Evolutionary conservation across 2,797 vertebrate genomes (phyloP), one percentile per base, ranked within the genome.

Genomic region (Macrochelys suwanniensis): DNA sequence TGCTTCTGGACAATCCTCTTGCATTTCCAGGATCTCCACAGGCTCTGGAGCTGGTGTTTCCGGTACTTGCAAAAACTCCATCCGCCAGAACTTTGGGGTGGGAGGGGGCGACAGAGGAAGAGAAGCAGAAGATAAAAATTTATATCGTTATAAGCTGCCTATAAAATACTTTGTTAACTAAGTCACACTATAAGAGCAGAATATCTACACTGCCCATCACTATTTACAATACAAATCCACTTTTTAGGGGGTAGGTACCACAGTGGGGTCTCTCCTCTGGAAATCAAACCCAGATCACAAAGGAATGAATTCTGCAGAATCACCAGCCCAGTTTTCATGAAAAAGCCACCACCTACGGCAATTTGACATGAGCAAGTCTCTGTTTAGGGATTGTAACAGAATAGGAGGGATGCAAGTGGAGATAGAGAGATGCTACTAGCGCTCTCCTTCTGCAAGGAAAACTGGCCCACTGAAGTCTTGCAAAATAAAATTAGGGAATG

Each of bases 1-100:
- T 93, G 99, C 98, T 89, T 99, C 99, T 42, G 97, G 98, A 85
- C 99, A 99, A 96, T 99, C 99, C 94, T 99, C 99, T 6, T 99
- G 98, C 95, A 99, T 98, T 47, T 99, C 99, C 1, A 98, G 97
- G 78, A 98, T 98, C 97, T 99, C 99, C 2, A 97, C 96, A 2
- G 99, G 98, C 95, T 99, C 99, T 5, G 99, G 99, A 96, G 99
- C 99, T 54, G 99, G 99, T 37, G 99, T 99, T 98, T 99, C 99
- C 77, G 99, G 99, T 92, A 99, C 99, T 97, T 99, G 99, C 88
- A 99, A 98, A 97, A 99, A 99, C 96, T 99, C 99, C 99, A 99
- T 99, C 93, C 99, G 99, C 99, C 99, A 99, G 97, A 99, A 99
- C 99, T 99, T 90, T 37, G 85, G 19, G 37, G n/a, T 71, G 65